Evolutionary conservation across 2,888 invertebrate species (phyloP), one percentile per base, ranked within the genome.

Genomic region (Podabrus alpinus): DNA sequence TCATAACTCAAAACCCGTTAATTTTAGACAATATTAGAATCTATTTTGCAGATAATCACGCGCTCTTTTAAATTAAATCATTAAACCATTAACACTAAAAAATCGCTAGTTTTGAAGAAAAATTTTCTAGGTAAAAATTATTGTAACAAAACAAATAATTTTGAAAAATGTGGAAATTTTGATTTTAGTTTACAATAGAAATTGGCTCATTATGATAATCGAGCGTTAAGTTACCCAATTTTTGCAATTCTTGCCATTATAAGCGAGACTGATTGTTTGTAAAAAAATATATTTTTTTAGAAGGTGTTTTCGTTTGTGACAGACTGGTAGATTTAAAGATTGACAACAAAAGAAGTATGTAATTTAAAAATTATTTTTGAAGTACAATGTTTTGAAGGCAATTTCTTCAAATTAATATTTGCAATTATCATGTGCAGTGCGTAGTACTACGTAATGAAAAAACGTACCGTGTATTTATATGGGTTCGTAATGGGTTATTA

Each of bases 381-480:
- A 45, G 45, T n/a, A 45, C 45, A 45, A 45, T 45, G 45, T 45
- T 45, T 45, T 45, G 45, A 45, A 45, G 45, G 45, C 45, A 45
- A 45, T 45, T 45, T 45, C 45, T 45, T 45, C 45, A n/a, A 45
- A 45, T 45, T 61, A 72, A 45, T 68, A 17, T 59, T 62, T 62
- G 24, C 64, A 72, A 72, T 72, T 72, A 72, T 11, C 64, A 17
- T 72, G 68, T 68, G 72, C 68, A 61, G n/a, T 68, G 60, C 66
- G 45, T 45, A 45, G n/a, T 45, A 45, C 45, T 45, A n/a, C 45
- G 45, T 45, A 45, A 45, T n/a, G 45, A 45, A 45, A 45, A 45
- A n/a, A 45, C 45, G 45, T 45, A 45, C 7, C n/a, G 9, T 45
- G 45, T 45, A 45, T 45, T 45, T 45, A 59, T 62, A 60, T 72